These are phyloP conservation scores for Furnarius figulus DNA, from an alignment of 2,113 vertebrate species.

Conservation along the genomic window DNA sequence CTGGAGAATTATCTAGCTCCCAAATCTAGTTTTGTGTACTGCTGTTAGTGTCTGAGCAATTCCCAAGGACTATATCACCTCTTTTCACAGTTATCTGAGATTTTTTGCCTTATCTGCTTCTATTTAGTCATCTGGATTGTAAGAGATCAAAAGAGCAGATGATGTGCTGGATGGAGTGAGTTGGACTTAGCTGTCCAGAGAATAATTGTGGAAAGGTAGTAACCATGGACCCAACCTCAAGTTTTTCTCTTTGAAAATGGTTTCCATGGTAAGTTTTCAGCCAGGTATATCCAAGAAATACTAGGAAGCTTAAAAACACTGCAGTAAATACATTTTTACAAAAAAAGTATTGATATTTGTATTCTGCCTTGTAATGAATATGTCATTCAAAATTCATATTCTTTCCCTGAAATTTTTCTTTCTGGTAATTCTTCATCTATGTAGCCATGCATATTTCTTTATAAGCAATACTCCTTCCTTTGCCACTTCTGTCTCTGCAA, in stretches of 20 bases:
- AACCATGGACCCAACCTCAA: not conserved
- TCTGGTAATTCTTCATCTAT: not conserved
- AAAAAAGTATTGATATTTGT: not conserved
- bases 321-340: not conserved
- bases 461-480: not conserved
- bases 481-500: not conserved
- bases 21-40: not conserved
- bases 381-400: not conserved
- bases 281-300: not conserved
- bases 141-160: not conserved
- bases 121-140: not conserved
- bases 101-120: not conserved
- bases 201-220: not conserved
- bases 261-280: not conserved
- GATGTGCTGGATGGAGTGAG: not conserved
- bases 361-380: not conserved
- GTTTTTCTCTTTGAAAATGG: not conserved
- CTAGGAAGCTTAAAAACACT: not conserved
- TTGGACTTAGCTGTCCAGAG: not conserved
- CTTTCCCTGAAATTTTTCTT: not conserved
- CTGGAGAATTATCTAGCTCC: not conserved
- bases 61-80: not conserved
- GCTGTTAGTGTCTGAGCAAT: not conserved
- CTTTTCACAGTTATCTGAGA: not conserved
- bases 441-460: not conserved